Percentiles rank a stretch among this genome's conserved stretches.
These are phyloP conservation scores for Bombus huntii DNA, from an alignment of 1,140 invertebrate genomes.

Conservation along the genomic window DNA sequence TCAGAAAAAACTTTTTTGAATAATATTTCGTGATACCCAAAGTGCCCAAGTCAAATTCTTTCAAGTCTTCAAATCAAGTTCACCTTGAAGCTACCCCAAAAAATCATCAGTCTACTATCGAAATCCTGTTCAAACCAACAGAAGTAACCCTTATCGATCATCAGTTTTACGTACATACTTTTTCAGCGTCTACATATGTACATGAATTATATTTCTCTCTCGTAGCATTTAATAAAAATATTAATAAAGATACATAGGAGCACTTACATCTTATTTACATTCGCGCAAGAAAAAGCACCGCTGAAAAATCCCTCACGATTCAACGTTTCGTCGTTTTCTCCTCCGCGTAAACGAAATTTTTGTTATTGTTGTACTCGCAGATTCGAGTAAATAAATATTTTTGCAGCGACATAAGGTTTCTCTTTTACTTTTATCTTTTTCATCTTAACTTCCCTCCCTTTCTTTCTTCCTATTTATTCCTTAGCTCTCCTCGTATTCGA, in stretches of 20 bases:
- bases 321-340: conserved; percentile 1
- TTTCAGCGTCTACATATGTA: neutral
- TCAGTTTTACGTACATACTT: no score
- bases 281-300: neutral
- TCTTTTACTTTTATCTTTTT: no score
- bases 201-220: neutral
- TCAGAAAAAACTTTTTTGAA: no score
- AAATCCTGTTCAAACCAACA: neutral
- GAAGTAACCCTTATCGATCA: neutral
- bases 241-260: neutral
- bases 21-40: neutral
- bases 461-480: neutral
- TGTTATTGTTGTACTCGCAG: neutral
- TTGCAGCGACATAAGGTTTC: neutral
- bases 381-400: conserved; percentile 48
- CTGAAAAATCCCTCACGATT: neutral
- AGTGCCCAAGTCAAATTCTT: neutral
- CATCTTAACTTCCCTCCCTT: neutral
- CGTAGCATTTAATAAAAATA: neutral
- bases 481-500: neutral
- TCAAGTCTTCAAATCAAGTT: neutral
- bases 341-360: conserved; percentile 21
- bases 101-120: neutral
- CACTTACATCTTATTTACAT: neutral
- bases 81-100: neutral